phyloP scores from a whole-genome alignment of 2,797 vertebrate genomes.

The Aldrovandia affinis region DNA sequence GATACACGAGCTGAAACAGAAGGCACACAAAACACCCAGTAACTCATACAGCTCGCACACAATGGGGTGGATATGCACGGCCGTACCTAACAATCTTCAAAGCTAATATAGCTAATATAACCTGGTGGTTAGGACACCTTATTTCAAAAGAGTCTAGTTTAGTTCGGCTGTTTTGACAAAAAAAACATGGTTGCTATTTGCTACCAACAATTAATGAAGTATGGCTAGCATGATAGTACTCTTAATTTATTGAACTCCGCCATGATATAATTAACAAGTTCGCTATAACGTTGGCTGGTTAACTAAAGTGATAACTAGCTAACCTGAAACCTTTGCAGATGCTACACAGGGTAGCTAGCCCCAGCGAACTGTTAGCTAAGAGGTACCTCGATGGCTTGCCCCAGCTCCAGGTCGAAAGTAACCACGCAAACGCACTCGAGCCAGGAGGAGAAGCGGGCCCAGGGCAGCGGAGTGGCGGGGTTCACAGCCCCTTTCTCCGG shows the following conservation, averaged over 20 bases:
- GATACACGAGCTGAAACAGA: constrained; percentile 83
- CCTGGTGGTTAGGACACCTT: background rate
- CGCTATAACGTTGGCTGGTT: background rate
- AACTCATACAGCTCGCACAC: background rate
- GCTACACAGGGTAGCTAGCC: background rate
- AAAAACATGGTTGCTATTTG: too few species aligned
- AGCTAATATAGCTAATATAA: background rate
- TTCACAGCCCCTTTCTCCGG: constrained; percentile 38
- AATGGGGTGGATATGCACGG: background rate
- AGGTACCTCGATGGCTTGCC: constrained; percentile 90
- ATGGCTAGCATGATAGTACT: background rate
- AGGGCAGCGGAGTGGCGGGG: constrained; percentile 58
- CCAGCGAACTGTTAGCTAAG: constrained; percentile 28
- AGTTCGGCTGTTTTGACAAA: background rate
- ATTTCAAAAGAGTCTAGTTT: too few species aligned
- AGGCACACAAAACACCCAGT: constrained; percentile 11
- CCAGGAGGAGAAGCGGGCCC: constrained; percentile 88
- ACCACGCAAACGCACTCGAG: constrained; percentile 91
- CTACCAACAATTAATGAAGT: too few species aligned
- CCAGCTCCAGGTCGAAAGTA: constrained; percentile 93
- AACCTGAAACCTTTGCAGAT: constrained; percentile 28
- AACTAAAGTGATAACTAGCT: background rate
- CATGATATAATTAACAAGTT: background rate
- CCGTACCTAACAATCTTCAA: background rate
- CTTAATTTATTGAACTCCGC: background rate